Base-by-base conservation (phyloP, 2,888 invertebrate species). In the Melolontha melolontha region DNA sequence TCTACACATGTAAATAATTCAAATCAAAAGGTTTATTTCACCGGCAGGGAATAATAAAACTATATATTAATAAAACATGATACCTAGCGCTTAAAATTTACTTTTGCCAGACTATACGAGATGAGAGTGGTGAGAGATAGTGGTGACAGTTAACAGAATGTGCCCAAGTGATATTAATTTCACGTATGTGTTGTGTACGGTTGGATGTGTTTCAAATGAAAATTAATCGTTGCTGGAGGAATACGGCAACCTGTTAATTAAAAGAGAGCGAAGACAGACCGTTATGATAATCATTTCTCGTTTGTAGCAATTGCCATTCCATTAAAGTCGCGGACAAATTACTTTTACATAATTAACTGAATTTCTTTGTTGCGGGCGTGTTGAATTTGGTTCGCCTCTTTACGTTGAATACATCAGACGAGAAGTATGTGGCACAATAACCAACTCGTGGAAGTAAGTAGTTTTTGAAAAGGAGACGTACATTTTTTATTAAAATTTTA, bases 221-320 rank as follows among this genome's bases (percentile, higher is more conserved):
- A 72, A 74, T 74, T 73, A 74, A 74, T 74, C 68, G 72, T 65
- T 57, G 64, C 69, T 69, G 68, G 66, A 69, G 72, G 70, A 70
- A 67, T 70, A 68, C 70, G 67, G 68, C 68, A 68, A 69, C 67
- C 72, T 68, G 70, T 71, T 73, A 71, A 73, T 73, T 73, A 71
- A 69, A 72, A 73, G 71, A 65, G 63, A 64, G 68, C 50, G 69
- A 72, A 72, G 72, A 72, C 70, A 67, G 64, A 64, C 41, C 68
- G 71, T 67, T 71, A 72, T 68, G 69, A 67, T 69, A 70, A 70
- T 70, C 69, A 72, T 68, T 70, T 59, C 64, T 67, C 67, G 67
- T 67, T 57, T 42, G 64, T 51, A 47, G 64, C 67, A 63, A 67
- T 67, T 54, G 67, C 63, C 67, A 51, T 67, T 67, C 67, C 67